Evolutionary conservation across 2,888 invertebrate species (phyloP).

Genomic region (Sepiola atlantica): DNA sequence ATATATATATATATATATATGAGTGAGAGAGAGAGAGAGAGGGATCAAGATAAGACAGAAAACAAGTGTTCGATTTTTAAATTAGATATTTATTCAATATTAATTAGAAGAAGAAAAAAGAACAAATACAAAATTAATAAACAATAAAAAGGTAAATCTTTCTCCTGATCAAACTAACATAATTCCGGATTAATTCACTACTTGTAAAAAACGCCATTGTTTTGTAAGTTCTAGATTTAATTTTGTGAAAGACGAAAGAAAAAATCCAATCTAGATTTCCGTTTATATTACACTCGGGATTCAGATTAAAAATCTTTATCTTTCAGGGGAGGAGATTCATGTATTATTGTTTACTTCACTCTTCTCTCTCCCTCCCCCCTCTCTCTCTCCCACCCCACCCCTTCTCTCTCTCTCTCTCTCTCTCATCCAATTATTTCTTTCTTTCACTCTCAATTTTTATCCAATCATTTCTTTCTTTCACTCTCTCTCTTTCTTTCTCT

Average conservation of each 20-base stretch:
- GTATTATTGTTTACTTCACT: too few relatives aligned
- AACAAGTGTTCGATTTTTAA: too few relatives aligned
- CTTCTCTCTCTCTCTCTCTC: slow-evolving; percentile 41
- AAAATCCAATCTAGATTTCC: not conserved
- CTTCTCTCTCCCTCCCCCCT: not conserved
- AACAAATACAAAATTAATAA: too few relatives aligned
- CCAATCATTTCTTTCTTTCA: not conserved
- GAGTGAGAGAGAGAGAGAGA: too few relatives aligned
- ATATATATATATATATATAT: too few relatives aligned
- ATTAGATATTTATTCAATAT: too few relatives aligned
- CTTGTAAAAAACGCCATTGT: not conserved
- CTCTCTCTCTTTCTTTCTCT: not conserved
- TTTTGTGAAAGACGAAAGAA: not conserved
- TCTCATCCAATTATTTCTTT: not conserved
- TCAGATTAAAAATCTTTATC: not conserved
- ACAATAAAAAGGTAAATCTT: not conserved
- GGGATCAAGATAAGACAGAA: too few relatives aligned
- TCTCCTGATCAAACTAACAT: not conserved
- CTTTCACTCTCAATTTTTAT: not conserved
- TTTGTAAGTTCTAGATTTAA: not conserved
- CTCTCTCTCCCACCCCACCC: not conserved
- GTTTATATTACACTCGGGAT: not conserved
- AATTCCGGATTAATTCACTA: too few relatives aligned
- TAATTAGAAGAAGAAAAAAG: too few relatives aligned
- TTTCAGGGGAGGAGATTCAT: not conserved